phyloP scores from a whole-genome alignment of 2,797 vertebrate species.

The Etheostoma perlongum region DNA sequence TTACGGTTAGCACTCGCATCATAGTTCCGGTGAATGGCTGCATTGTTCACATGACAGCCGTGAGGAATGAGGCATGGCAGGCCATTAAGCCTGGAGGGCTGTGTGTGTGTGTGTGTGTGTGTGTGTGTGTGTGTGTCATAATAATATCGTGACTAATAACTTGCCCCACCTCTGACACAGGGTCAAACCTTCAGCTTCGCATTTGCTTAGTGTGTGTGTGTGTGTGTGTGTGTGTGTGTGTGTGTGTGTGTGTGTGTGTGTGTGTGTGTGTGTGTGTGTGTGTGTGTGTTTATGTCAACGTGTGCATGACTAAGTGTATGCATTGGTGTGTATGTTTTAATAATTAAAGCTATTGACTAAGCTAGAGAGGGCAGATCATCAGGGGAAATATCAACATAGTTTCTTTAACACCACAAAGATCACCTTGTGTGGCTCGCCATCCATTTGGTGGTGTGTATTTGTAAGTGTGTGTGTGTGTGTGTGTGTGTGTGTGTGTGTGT shows the following conservation, averaged over 20 bases:
- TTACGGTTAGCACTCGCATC: conserved; percentile 80
- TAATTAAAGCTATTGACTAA: conserved; percentile 77
- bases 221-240: conserved; percentile 43
- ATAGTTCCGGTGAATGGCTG: conserved; percentile 86
- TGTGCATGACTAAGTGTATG: conserved; percentile 61
- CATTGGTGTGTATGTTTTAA: conserved; percentile 74
- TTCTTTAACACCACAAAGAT: conserved; percentile 79
- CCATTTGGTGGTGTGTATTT: conserved; percentile 46
- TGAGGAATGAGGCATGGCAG: conserved; percentile 85
- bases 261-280: conserved; percentile 52
- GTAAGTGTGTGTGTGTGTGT: conserved; percentile 16
- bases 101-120: conserved; percentile 62
- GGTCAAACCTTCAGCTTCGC: conserved; percentile 75
- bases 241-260: conserved; percentile 39
- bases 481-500: conserved; percentile 11
- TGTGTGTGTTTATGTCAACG: conserved; percentile 17
- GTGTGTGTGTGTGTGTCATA: conserved; percentile 62
- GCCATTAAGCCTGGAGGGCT: conserved; percentile 79
- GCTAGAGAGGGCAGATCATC: conserved; percentile 68
- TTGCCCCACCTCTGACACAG: conserved; percentile 83
- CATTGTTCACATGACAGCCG: conserved; percentile 87
- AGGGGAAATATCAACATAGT: conserved; percentile 71
- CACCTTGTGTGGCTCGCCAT: conserved; percentile 68
- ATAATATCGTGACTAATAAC: conserved; percentile 86
- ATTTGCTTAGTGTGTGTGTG: conserved; percentile 68